A percentile compares a stretch with the other conserved stretches of the same genome.
These are phyloP conservation scores for Petrocephalus microphthalmus DNA, from an alignment of 2,113 vertebrate species.

Conservation along the genomic window DNA sequence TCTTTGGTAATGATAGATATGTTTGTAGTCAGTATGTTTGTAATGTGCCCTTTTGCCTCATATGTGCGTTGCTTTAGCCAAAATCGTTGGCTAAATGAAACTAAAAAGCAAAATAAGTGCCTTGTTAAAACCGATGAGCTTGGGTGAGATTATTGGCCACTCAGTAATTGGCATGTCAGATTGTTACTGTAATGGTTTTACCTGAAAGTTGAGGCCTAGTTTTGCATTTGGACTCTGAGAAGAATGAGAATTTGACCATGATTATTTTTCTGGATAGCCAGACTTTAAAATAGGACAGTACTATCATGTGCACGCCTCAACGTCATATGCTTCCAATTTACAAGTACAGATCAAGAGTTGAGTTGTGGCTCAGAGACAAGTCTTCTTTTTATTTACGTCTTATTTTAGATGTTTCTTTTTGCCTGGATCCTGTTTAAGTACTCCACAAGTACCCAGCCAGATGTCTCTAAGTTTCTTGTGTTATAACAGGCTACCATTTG, in stretches of 20 bases:
- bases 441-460: background rate
- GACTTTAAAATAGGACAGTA: no score
- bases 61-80: background rate
- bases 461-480: background rate
- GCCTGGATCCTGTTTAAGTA: background rate
- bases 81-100: background rate
- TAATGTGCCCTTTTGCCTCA: background rate
- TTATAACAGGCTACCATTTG: background rate
- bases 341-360: background rate
- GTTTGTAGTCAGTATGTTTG: background rate
- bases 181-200: background rate
- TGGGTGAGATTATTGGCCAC: background rate
- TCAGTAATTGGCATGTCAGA: background rate
- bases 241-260: background rate
- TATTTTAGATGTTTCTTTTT: background rate
- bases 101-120: background rate
- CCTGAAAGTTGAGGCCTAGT: background rate
- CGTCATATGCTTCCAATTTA: background rate
- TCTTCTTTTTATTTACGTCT: background rate
- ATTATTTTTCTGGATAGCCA: background rate
- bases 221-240: background rate
- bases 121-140: background rate
- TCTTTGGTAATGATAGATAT: no score
- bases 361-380: background rate
- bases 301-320: background rate